A percentile compares a stretch with the other conserved stretches of the same genome.
These are phyloP conservation scores for Diorhabda sublineata DNA, from an alignment of 1,140 invertebrate species.

Conservation along the genomic window DNA sequence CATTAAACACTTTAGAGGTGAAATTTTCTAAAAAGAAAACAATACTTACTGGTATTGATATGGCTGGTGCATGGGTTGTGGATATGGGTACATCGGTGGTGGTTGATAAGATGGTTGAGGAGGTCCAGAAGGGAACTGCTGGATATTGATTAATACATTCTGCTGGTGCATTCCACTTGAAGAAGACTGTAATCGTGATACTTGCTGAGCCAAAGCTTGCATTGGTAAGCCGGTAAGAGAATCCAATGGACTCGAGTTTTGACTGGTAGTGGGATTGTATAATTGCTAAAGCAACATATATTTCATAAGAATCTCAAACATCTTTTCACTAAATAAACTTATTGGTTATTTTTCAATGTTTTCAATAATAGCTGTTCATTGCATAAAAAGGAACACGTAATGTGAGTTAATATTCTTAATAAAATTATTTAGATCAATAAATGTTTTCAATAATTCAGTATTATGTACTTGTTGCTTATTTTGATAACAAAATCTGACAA, in stretches of 20 bases:
- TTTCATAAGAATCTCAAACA: too few species aligned
- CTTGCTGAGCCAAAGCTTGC: constrained; percentile 45
- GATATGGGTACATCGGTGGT: constrained; percentile 35
- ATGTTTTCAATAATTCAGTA: too few species aligned
- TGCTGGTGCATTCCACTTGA: constrained; percentile 43
- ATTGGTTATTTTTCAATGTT: too few species aligned
- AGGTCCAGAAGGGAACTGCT: constrained; percentile 43
- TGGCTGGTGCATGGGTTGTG: constrained; percentile 37
- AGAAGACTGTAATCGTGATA: constrained; percentile 41
- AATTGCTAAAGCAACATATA: constrained; percentile 39
- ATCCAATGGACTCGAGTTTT: constrained; percentile 28
- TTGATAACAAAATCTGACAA: too few species aligned
- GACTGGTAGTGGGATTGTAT: constrained; percentile 33
- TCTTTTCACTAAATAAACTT: too few species aligned
- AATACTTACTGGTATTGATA: constrained; percentile 44
- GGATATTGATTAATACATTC: constrained; percentile 47
- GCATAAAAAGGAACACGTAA: too few species aligned
- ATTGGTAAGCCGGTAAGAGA: constrained; percentile 41
- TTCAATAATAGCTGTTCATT: too few species aligned
- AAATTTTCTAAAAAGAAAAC: neutral
- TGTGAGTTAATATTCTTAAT: too few species aligned
- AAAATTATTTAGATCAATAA: too few species aligned
- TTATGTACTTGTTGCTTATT: too few species aligned
- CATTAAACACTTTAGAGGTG: too few species aligned
- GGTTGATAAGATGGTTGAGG: constrained; percentile 39